Conservation (phyloP, 2,888 invertebrate genomes). For the Aspidiotus rigidus region DNA sequence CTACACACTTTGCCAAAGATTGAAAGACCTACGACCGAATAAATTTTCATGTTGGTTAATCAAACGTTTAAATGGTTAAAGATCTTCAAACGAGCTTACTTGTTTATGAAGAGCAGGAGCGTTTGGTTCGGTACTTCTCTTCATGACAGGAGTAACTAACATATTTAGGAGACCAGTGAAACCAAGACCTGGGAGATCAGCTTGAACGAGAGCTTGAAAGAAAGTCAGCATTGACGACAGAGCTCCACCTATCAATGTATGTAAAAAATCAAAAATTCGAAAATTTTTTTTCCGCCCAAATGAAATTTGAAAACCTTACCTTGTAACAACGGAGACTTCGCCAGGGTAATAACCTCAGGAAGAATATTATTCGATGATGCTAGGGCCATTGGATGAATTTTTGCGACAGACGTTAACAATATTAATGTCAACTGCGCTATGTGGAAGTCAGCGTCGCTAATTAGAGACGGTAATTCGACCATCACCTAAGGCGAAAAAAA, state of each 20-base stretch:
- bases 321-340: slow-evolving; percentile 85
- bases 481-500: slow-evolving; percentile 52
- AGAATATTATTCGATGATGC: slow-evolving; percentile 61
- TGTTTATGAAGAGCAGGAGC: slow-evolving; percentile 50
- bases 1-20: slow-evolving; percentile 92
- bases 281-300: not conserved
- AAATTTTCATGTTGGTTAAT: too few species aligned
- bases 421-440: slow-evolving; percentile 86
- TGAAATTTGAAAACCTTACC: slow-evolving; percentile 46
- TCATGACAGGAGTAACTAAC: slow-evolving; percentile 62
- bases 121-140: slow-evolving; percentile 36
- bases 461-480: slow-evolving; percentile 77
- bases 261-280: not conserved
- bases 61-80: too few species aligned
- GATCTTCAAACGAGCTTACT: slow-evolving; percentile 37
- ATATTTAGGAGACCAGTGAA: slow-evolving; percentile 71
- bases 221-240: slow-evolving; percentile 83
- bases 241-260: slow-evolving; percentile 61
- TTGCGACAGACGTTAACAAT: slow-evolving; percentile 71
- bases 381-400: slow-evolving; percentile 67
- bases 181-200: slow-evolving; percentile 66
- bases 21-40: slow-evolving; percentile 61
- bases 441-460: slow-evolving; percentile 90
- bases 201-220: slow-evolving; percentile 80
- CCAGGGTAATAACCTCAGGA: slow-evolving; percentile 74